phyloP scores from a whole-genome alignment of 2,888 invertebrate genomes.

The Drosophila neotestacea region DNA sequence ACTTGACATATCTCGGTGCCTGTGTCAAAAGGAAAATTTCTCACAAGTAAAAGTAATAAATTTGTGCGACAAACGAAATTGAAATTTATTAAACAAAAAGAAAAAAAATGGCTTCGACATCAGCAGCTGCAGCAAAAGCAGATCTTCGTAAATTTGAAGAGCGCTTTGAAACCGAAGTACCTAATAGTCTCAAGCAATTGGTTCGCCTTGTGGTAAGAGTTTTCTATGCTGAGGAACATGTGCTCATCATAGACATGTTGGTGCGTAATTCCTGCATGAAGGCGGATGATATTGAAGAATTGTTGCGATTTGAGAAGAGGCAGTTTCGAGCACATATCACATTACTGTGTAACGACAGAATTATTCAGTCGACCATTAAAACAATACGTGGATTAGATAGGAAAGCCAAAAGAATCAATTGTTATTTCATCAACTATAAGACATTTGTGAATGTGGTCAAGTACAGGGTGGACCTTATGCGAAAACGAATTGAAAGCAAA shows the following conservation, averaged over 20 bases:
- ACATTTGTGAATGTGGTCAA: slow-evolving; percentile 99
- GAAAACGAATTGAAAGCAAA: slow-evolving; percentile 97
- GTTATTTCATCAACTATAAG: slow-evolving; percentile 98
- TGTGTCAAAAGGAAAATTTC: no score
- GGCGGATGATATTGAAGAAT: slow-evolving; percentile 95
- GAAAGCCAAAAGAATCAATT: slow-evolving; percentile 97
- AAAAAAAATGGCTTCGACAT: slow-evolving; percentile 66
- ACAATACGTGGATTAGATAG: slow-evolving; percentile 98
- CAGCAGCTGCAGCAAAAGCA: slow-evolving; percentile 66
- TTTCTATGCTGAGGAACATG: slow-evolving; percentile 97
- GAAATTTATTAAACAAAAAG: background rate
- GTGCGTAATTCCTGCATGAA: slow-evolving; percentile 97
- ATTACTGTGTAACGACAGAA: slow-evolving; percentile 95
- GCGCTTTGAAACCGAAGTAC: slow-evolving; percentile 94
- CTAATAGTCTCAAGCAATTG: slow-evolving; percentile 95
- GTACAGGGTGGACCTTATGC: slow-evolving; percentile 98
- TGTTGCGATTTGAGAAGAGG: slow-evolving; percentile 96
- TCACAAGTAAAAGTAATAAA: no score
- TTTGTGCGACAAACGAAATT: background rate
- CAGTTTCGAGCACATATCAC: slow-evolving; percentile 95
- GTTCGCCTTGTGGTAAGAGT: slow-evolving; percentile 96
- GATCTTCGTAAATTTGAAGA: slow-evolving; percentile 88
- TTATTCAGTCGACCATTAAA: slow-evolving; percentile 95
- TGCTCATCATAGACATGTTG: slow-evolving; percentile 97
- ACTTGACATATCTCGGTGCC: no score